phyloP scores from a whole-genome alignment of 2,888 invertebrate genomes.

The Sisyra terminalis region DNA sequence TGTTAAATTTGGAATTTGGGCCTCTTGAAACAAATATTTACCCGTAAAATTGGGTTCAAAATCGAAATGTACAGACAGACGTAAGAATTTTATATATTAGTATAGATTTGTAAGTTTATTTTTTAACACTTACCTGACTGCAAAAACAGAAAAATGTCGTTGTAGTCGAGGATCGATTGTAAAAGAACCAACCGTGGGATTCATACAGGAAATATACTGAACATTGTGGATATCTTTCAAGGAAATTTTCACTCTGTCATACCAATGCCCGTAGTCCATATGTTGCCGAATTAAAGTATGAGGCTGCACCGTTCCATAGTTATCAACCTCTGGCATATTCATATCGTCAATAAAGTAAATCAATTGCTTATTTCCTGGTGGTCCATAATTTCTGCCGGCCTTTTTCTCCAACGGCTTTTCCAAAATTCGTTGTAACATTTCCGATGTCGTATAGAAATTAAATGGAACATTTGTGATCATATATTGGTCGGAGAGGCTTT shows the following conservation, averaged over 20 bases:
- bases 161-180: constrained; percentile 84
- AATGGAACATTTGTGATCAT: constrained; percentile 80
- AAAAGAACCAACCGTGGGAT: constrained; percentile 90
- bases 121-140: constrained; percentile 40
- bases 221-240: constrained; percentile 86
- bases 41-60: no score
- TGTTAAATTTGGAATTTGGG: no score
- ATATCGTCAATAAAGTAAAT: constrained; percentile 91
- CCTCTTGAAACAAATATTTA: no score
- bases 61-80: no score
- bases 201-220: constrained; percentile 92
- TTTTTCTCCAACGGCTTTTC: constrained; percentile 92
- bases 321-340: constrained; percentile 95
- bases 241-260: constrained; percentile 70
- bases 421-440: constrained; percentile 73
- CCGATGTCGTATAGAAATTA: constrained; percentile 90
- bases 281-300: constrained; percentile 86
- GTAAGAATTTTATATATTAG: no score
- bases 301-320: constrained; percentile 87
- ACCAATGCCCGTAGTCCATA: constrained; percentile 92
- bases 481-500: constrained; percentile 54
- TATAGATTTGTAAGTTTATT: neutral
- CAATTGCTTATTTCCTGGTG: constrained; percentile 78
- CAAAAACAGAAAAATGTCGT: constrained; percentile 73
- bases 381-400: constrained; percentile 84